Evolutionary conservation across 2,797 vertebrate genomes (phyloP), one percentile per base, ranked within the genome.

Genomic region (Urocyon cinereoargenteus): DNA sequence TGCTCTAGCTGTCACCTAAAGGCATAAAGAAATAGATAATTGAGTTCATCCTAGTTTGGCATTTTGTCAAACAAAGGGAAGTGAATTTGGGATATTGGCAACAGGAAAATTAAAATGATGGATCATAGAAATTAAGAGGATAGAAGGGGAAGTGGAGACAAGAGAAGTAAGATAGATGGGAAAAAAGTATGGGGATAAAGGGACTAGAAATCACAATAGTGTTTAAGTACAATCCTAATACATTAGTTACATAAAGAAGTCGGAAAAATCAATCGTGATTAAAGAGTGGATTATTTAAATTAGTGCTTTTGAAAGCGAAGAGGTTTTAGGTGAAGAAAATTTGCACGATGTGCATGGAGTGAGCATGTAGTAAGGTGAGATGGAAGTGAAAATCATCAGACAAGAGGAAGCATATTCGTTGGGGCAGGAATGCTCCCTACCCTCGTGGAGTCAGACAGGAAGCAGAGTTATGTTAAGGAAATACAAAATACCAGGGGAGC

Each of bases 261-360:
- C 86, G 28, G 7, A 73, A 40, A 31, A 62, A 61, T 40, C 34
- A 14, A 6, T 34, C 84, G 36, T 51, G 51, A 68, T 92, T 66
- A 59, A 85, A 82, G n/a, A 94, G 34, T 28, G 3, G 36, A 51
- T 45, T 34, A 13, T 82, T 91, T 86, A 96, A 96, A 86, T 72
- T n/a, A 82, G 49, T 81, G 13, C 4, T 85, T 79, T 40, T 53
- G 31, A 26, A 66, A 18, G 15, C 21, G 7, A 91, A 86, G 9
- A 28, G n/a, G 5, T 26, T 59, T 82, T 51, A 86, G 68, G 57
- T 36, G 55, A 66, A 36, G 22, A 49, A 61, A 78, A 85, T 5
- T 62, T 75, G 34, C 40, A 49, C 31, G 45, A 7, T 72, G 19
- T 86, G 19, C 13, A 59, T 61, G 24, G n/a, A 92, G 10, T 64